Evolutionary conservation across 2,113 vertebrate species (phyloP), one percentile per base, ranked within the genome.

Genomic region (Gambusia affinis): DNA sequence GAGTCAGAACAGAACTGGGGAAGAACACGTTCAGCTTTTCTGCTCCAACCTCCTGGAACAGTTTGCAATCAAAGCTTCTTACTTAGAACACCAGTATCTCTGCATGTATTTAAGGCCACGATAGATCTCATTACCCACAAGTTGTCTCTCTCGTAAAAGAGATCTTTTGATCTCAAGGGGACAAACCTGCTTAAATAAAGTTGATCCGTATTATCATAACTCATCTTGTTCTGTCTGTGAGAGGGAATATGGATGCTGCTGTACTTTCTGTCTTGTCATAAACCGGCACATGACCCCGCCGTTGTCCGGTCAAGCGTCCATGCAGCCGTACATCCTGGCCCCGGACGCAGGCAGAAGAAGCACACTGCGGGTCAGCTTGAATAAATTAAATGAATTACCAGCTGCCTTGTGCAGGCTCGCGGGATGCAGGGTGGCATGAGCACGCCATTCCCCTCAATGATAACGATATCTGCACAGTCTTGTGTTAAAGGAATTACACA

Each of bases 351-450:
- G 66, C 67, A 33, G 64, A 78, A 62, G 35, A 69, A 74, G 87
- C 67, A 61, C 62, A 54, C 78, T 42, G 51, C 65, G 51, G 84
- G 80, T 88, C 44, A 70, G 73, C 29, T 61, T 83, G 89, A 87
- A 89, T 92, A 87, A 91, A 95, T 94, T 93, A 94, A 93, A 91
- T 66, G 79, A 93, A 95, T 95, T 93, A 92, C 80, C 82, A 86
- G 79, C 79, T 85, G 84, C 85, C 85, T 76, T 12, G 87, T 86
- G 82, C 81, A 64, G 85, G 83, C 76, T 81, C 19, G 27, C 61
- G 19, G 80, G 88, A 94, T 93, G 89, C 69, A 86, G 87, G 92
- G 86, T 92, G 91, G 92, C 91, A 86, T 90, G 75, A 69, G 71
- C 77, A 85, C 54, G 75, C 87, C 87, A 90, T 93, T 92, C 86